phyloP scores from a whole-genome alignment of 2,797 vertebrate species.

The Catamblyrhynchus diadema region DNA sequence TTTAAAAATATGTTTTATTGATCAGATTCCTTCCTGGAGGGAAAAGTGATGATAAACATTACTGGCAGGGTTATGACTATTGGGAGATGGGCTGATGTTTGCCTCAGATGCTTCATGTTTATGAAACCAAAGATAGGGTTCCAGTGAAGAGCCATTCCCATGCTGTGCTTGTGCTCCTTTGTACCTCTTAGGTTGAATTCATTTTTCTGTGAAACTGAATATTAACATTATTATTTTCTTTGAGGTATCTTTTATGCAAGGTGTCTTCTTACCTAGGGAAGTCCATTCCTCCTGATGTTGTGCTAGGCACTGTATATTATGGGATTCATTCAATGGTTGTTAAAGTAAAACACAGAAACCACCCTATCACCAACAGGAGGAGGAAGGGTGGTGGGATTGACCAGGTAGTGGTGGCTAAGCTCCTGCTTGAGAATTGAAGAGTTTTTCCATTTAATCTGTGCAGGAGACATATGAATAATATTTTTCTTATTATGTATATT shows the following conservation, averaged over 20 bases:
- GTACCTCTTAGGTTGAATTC: accelerated
- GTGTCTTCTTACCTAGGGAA: not conserved
- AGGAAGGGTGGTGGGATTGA: not conserved
- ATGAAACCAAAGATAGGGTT: not conserved
- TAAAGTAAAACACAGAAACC: not conserved
- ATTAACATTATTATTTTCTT: not conserved
- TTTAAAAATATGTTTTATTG: slow-evolving; percentile 54
- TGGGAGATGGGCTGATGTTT: not conserved
- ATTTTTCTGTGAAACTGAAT: not conserved
- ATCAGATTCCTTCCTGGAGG: not conserved
- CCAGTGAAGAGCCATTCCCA: not conserved
- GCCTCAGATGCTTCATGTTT: not conserved
- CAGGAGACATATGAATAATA: not conserved
- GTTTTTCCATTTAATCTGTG: not conserved
- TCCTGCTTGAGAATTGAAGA: not conserved
- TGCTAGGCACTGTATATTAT: not conserved
- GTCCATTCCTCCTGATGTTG: not conserved
- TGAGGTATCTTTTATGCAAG: not conserved
- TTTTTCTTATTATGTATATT: not conserved
- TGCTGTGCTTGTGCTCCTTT: not conserved
- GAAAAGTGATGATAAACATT: not conserved
- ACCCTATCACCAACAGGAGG: not conserved
- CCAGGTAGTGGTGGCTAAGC: not conserved
- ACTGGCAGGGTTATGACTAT: not conserved
- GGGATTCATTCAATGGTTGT: not conserved